phyloP scores from a whole-genome alignment of 2,797 vertebrate species.

The Micropoecilia bifurca region DNA sequence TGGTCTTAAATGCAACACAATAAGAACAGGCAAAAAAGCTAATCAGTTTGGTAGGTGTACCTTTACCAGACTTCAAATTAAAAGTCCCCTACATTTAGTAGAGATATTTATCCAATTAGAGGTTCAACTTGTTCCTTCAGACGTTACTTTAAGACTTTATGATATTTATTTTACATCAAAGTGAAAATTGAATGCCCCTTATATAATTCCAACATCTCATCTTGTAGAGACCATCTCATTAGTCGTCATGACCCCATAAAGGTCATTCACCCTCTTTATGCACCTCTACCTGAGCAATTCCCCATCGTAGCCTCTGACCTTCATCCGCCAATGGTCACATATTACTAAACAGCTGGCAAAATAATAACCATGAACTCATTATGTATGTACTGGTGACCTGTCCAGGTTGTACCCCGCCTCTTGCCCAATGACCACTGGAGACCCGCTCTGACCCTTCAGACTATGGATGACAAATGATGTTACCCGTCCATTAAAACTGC shows the following conservation, averaged over 20 bases:
- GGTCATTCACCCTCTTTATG: constrained; percentile 42
- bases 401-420: not conserved
- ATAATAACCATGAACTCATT: constrained; percentile 31
- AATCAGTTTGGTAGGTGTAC: not conserved
- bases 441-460: not conserved
- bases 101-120: not conserved
- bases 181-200: not conserved
- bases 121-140: not conserved
- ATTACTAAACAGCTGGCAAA: constrained; percentile 58
- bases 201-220: not conserved
- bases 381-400: not conserved
- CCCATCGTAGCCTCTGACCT: constrained; percentile 60
- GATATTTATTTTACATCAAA: not conserved
- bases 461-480: constrained; percentile 22
- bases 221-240: not conserved
- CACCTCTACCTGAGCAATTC: constrained; percentile 54
- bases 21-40: not conserved
- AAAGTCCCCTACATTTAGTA: not conserved
- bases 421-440: not conserved
- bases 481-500: constrained; percentile 49
- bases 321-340: constrained; percentile 46
- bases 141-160: not conserved
- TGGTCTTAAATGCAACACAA: not conserved
- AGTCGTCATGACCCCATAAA: not conserved
- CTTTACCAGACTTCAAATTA: not conserved